phyloP scores from a whole-genome alignment of 2,113 vertebrate genomes.

The Marcusenius ussheri region DNA sequence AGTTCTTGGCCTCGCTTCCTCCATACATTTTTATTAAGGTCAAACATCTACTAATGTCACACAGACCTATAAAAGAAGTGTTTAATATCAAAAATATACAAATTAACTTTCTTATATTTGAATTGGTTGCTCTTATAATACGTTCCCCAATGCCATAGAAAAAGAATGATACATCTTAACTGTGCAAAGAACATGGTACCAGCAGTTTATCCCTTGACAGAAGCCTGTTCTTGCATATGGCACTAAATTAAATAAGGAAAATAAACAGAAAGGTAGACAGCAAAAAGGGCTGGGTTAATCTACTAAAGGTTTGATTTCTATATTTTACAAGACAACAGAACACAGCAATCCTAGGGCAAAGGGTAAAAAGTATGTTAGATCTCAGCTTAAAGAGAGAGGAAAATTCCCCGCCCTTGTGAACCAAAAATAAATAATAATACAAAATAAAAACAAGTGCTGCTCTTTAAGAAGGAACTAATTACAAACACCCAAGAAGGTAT shows the following conservation, averaged over 20 bases:
- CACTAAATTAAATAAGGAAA: slow-evolving; percentile 4
- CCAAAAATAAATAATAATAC: not conserved
- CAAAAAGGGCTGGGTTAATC: not conserved
- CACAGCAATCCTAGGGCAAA: not conserved
- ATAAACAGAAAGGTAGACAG: not conserved
- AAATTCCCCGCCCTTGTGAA: not conserved
- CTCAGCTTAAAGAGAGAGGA: not conserved
- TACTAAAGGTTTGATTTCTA: not conserved
- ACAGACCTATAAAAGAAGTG: not conserved
- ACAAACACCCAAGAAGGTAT: not conserved
- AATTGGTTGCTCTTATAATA: not conserved
- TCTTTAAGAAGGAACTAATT: not conserved
- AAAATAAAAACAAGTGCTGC: not conserved
- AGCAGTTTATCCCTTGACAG: not conserved
- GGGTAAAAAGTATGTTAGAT: not conserved
- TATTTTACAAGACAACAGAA: not conserved
- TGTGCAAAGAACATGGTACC: not conserved
- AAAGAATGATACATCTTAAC: not conserved
- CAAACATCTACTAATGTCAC: not conserved
- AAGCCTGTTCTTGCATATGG: not conserved
- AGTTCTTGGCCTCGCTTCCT: not conserved
- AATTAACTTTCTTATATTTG: not conserved
- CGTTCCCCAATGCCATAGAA: not conserved
- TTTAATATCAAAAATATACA: slow-evolving; percentile 5
- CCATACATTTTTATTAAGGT: not conserved